Base-by-base conservation (phyloP, 2,888 invertebrate genomes). In the Adelognathus sp. region DNA sequence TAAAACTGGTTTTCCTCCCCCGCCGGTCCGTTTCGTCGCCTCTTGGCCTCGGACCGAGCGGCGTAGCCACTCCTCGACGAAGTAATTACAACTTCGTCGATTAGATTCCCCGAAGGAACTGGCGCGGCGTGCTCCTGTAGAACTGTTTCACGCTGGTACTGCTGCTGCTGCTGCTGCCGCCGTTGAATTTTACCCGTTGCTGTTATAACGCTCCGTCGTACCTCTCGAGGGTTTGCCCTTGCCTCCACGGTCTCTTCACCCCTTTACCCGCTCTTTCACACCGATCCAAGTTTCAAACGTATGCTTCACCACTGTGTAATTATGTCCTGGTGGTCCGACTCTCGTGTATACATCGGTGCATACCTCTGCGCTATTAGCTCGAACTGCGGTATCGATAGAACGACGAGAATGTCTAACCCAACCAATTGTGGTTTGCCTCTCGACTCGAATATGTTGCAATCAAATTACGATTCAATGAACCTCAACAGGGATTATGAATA, bases 1-100 rank as follows among this genome's bases (percentile, higher is more conserved):
- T 86, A 86, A 86, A 88, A 87, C 83, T 82, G 69, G n/a, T n/a
- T 66, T 41, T 50, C 58, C 66, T 64, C 70, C 50, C 79, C 50
- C 64, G 24, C 33, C 36, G 46, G 50, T 64, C 66, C 60, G 33
- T 11, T 16, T 46, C 50, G 56, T 50, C 60, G 41, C 50, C 21
- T 16, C 41, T n/a, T n/a, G n/a, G n/a, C n/a, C n/a, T n/a, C n/a
- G n/a, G n/a, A n/a, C n/a, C n/a, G n/a, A n/a, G n/a, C n/a, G n/a
- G n/a, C 56, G 36, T 46, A 73, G 66, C 72, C 74, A 75, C 70
- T 74, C 63, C 76, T 67, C 70, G 60, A 29, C 81, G 71, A 87
- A 87, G 87, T 88, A 87, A 88, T 88, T 88, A 87, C 86, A 87
- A 87, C 83, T 87, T 87, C 83, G 83, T 85, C 85, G 87, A 87